phyloP scores from a whole-genome alignment of 2,113 vertebrate species.

The Cyprinodon variegatus region DNA sequence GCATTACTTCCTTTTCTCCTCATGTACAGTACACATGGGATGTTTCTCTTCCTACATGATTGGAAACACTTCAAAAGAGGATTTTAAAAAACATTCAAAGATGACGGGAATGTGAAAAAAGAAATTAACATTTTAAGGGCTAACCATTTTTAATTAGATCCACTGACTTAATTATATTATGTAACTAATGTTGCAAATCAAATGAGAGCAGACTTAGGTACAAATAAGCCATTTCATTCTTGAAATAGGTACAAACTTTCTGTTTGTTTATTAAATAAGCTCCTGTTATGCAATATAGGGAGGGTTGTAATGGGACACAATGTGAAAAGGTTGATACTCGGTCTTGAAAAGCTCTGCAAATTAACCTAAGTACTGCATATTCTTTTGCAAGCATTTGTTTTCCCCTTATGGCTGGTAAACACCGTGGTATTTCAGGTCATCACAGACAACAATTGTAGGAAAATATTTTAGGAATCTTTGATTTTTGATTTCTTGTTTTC shows the following conservation, averaged over 20 bases:
- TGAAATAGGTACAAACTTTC: too few species aligned
- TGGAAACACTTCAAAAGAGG: not conserved
- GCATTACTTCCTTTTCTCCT: conserved; percentile 22
- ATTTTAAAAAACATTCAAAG: not conserved
- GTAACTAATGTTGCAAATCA: not conserved
- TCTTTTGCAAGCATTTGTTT: not conserved
- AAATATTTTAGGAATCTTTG: too few species aligned
- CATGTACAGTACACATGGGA: not conserved
- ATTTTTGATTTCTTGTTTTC: too few species aligned
- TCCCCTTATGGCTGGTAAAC: not conserved
- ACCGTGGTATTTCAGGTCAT: too few species aligned
- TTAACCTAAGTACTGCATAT: not conserved
- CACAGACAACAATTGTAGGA: too few species aligned
- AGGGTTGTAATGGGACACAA: not conserved
- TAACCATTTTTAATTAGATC: not conserved
- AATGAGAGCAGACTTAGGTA: not conserved
- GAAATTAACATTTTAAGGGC: too few species aligned
- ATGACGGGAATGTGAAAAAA: not conserved
- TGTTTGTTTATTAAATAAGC: too few species aligned
- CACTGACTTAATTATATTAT: not conserved
- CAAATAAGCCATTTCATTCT: too few species aligned
- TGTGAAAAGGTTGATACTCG: not conserved
- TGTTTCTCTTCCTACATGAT: conserved; percentile 5
- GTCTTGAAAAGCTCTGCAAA: too few species aligned
- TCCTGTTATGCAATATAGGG: too few species aligned